Evolutionary conservation across 2,797 vertebrate species (phyloP), one percentile per base, ranked within the genome.

Genomic region (Pteronotus mesoamericanus): DNA sequence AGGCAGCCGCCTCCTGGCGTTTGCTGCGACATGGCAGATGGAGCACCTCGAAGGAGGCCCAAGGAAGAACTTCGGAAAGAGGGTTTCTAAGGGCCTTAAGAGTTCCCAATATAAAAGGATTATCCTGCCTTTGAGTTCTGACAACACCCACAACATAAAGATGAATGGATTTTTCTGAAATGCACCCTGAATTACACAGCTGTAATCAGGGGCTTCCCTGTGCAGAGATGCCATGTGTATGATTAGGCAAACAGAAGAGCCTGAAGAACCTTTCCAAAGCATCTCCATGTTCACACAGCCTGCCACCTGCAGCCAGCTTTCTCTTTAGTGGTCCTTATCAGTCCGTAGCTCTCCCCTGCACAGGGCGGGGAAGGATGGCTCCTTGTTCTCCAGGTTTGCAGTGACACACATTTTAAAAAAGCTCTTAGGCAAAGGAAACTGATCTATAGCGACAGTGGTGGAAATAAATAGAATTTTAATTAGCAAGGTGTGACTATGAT

Each of bases 111-210:
- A 2, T 9, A 14, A 32, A 39, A 51, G 80, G 57, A 18, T 34
- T n/a, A 42, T 5, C 39, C 48, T 48, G n/a, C 39, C 80, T 66
- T 32, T 2, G 3, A 48, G 32, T 16, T 51, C 69, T 64, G 82
- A n/a, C 32, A 46, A 64, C 61, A 77, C 37, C 26, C 8, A 39
- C 42, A 34, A 64, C 12, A 6, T 26, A 9, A 61, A 59, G 78
- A 86, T 0, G 2, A 12, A 12, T 0, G 0, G 2, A 24, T 2
- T 26, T 53, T 48, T 42, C 94, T 44, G 51, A 24, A 34, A 3
- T 0, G 24, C 42, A 29, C 8, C 55, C 74, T 9, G 64, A 55
- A 32, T 42, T 4, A 16, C 37, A 34, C 2, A 2, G 66, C 46
- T 32, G 14, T 39, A 6, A 48, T 22, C 71, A 1, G 34, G 34